These are phyloP conservation scores for Notarius quadriscutis DNA, from an alignment of 2,113 vertebrate species.

Conservation along the genomic window DNA sequence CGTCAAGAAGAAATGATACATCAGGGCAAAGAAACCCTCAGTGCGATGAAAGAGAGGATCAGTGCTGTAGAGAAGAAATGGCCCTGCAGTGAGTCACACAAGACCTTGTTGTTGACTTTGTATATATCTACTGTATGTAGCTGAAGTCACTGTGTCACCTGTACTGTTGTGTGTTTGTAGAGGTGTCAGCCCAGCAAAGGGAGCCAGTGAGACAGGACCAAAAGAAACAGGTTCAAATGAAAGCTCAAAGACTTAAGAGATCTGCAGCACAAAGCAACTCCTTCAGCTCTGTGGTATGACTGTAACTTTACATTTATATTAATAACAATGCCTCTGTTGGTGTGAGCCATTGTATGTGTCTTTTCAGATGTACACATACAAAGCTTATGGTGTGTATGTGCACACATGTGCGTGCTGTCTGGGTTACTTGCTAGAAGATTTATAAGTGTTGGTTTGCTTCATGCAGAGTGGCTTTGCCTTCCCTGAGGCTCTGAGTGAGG, in stretches of 20 bases:
- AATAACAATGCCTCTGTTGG: not conserved
- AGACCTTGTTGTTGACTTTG: not conserved
- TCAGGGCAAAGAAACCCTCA: slow-evolving; percentile 71
- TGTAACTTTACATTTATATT: not conserved
- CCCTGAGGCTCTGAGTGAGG: slow-evolving; percentile 18
- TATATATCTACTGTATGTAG: not conserved
- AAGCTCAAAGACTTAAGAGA: slow-evolving; percentile 20
- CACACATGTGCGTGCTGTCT: not conserved
- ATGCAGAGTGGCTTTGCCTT: slow-evolving; percentile 48
- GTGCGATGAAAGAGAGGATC: slow-evolving; percentile 64
- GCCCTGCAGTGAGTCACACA: slow-evolving; percentile 41
- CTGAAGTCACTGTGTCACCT: not conserved
- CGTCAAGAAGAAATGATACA: slow-evolving; percentile 72
- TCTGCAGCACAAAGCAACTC: slow-evolving; percentile 1
- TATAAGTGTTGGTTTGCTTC: slow-evolving; percentile 16
- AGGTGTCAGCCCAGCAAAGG: slow-evolving; percentile 41
- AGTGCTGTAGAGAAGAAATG: slow-evolving; percentile 65
- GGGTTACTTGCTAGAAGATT: not conserved
- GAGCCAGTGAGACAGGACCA: slow-evolving; percentile 34
- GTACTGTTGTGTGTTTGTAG: slow-evolving; percentile 27
- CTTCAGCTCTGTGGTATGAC: slow-evolving; percentile 31
- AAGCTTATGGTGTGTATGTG: not conserved
- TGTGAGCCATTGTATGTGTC: not conserved
- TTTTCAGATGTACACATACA: not conserved
- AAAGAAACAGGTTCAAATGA: slow-evolving; percentile 16